Evolutionary conservation across 2,113 vertebrate genomes (phyloP), one percentile per base, ranked within the genome.

Genomic region (Romanogobio albipinnatus): DNA sequence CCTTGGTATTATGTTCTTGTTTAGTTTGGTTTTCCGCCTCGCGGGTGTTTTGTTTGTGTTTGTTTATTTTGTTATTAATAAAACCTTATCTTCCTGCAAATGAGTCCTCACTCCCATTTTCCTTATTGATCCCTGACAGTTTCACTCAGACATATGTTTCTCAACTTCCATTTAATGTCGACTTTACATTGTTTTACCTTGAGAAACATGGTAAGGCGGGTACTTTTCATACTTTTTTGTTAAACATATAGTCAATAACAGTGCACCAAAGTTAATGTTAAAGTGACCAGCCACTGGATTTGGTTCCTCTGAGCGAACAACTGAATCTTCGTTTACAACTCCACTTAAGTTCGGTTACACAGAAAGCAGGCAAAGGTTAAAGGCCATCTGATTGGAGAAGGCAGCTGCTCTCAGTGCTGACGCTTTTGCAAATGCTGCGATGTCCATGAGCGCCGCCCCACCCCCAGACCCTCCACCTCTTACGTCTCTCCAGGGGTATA

Each of bases 401-500:
- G 81, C 93, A 93, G 89, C 91, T 94, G 93, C 62, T 90, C 81
- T 15, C 89, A 90, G 90, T 89, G 91, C 90, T 10, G 87, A 86
- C 66, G 17, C 24, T 84, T 81, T 26, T 86, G 86, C 87, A 88
- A 86, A 85, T 89, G 88, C 91, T 68, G 45, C 11, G 53, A 77
- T 61, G 61, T 51, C 68, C 26, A 19, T 19, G 49, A 24, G 36
- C 80, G 45, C 78, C 77, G 0, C 71, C 73, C 80, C 78, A 1
- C 75, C 84, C 73, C 89, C 86, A 24, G 90, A 86, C 89, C 90
- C 83, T 9, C 51, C 59, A 75, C 91, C 93, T 58, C 88, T 76
- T 91, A 90, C 92, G 92, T 90, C 93, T 93, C 85, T 88, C 84
- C 59, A 17, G 24, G 56, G 11, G 90, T 94, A 94, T 95, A 94